Evolutionary conservation across 35 echinoderm and acorn worm genomes (phyloP).

Genomic region (Antedon bifida): DNA sequence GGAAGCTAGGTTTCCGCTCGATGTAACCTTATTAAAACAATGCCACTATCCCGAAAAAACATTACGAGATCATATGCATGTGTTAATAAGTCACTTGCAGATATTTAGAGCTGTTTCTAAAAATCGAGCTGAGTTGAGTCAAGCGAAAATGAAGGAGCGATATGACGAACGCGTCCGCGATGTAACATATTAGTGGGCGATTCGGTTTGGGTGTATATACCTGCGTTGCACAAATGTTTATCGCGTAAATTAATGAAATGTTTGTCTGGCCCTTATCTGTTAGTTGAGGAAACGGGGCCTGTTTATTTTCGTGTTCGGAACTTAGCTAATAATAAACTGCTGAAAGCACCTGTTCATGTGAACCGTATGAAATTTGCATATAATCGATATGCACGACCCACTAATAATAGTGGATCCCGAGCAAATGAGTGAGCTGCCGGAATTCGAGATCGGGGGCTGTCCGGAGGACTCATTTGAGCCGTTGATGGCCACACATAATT

Average conservation of each 20-base stretch:
- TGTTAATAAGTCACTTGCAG: constrained; percentile 5
- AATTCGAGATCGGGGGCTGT: neutral
- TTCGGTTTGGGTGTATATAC: constrained; percentile 7
- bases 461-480: neutral
- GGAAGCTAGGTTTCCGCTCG: too few species aligned
- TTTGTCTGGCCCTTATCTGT: too few species aligned
- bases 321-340: too few species aligned
- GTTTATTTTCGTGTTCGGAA: too few species aligned
- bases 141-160: neutral
- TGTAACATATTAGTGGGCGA: constrained; percentile 15
- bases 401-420: neutral
- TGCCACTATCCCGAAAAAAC: neutral
- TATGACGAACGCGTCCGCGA: neutral
- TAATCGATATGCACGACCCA: constrained; percentile 8
- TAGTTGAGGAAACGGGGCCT: too few species aligned
- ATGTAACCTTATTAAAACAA: too few species aligned
- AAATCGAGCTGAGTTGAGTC: neutral
- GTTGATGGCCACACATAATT: neutral
- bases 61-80: constrained; percentile 1
- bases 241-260: constrained; percentile 19
- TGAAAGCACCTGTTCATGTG: too few species aligned
- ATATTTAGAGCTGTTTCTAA: neutral
- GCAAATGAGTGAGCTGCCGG: neutral
- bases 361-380: too few species aligned
- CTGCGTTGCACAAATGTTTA: constrained; percentile 13